Evolutionary conservation across 2,888 invertebrate species (phyloP), one percentile per base, ranked within the genome.

Genomic region (Empis stercorea): DNA sequence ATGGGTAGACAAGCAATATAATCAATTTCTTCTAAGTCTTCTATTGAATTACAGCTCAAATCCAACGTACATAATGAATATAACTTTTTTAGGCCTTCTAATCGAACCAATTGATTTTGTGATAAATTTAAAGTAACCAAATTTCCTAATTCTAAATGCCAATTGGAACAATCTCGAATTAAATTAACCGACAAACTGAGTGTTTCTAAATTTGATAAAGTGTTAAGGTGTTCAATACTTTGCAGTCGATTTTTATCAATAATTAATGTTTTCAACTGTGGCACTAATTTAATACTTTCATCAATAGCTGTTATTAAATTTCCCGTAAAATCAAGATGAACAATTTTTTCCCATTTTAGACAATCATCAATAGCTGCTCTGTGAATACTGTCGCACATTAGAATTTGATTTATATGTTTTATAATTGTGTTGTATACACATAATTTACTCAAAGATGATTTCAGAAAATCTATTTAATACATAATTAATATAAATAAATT

Each of bases 101-200:
- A 68, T 0, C 79, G 75, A 16, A 74, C 75, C 4, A 96, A 78
- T 60, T 79, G 78, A 68, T 96, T 96, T 56, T 89, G 85, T 0
- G 89, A 83, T 43, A 97, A 66, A 62, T 88, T 84, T 44, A 97
- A 76, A 48, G 78, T 79, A n/a, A 84, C 79, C 41, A 96, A 77
- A 67, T 94, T 93, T 7, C 93, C 93, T 49, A 96, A 76, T 65
- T 85, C 85, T 6, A 81, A 79, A 64, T 93, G 86, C 70, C 94
- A 79, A 61, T 84, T 78, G 30, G 81, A 77, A 54, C 91, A 81
- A 5, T 77, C 64, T 0, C 72, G 65, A 56, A 89, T 83, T 40
- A 79, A 73, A 71, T 93, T 95, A 60, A 85, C 81, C 0, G 86
- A 83, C 17, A 95, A 68, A 58, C 87, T 84, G 11, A 96, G 72